These are phyloP conservation scores for Fragum sueziense DNA, from an alignment of 2,888 invertebrate genomes.

Conservation along the genomic window DNA sequence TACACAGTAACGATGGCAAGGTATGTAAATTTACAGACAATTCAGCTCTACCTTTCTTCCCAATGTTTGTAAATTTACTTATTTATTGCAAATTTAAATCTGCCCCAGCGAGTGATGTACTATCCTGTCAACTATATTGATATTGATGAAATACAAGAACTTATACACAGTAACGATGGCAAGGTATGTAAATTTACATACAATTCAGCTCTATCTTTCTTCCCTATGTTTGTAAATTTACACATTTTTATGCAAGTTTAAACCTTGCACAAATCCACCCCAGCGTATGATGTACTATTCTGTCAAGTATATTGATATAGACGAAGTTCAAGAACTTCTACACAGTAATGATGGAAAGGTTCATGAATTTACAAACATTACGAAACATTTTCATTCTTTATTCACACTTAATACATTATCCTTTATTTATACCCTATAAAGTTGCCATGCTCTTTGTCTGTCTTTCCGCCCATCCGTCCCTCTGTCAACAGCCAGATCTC, in stretches of 20 bases:
- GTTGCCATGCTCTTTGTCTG: too few relatives aligned
- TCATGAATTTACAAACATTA: slow-evolving; percentile 4
- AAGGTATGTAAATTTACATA: slow-evolving; percentile 38
- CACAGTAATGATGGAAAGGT: slow-evolving; percentile 60
- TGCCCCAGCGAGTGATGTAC: slow-evolving; percentile 93
- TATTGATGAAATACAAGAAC: slow-evolving; percentile 88
- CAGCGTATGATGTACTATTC: slow-evolving; percentile 95
- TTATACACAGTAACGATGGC: slow-evolving; percentile 66
- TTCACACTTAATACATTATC: too few relatives aligned
- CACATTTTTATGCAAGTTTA: slow-evolving; percentile 87
- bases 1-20: slow-evolving; percentile 63
- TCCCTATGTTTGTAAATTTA: too few relatives aligned
- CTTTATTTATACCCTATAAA: too few relatives aligned
- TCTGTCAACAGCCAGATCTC: too few relatives aligned
- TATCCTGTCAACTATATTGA: slow-evolving; percentile 94
- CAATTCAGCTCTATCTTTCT: too few relatives aligned
- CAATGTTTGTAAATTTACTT: too few relatives aligned
- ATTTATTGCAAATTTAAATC: slow-evolving; percentile 89
- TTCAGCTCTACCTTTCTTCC: too few relatives aligned
- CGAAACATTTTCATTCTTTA: too few relatives aligned
- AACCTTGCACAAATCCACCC: slow-evolving; percentile 89
- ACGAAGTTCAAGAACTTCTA: slow-evolving; percentile 87
- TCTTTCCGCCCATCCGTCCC: too few relatives aligned
- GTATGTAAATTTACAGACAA: slow-evolving; percentile 30
- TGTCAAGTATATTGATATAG: slow-evolving; percentile 91